These are phyloP conservation scores for Pyrochroa serraticornis DNA, from an alignment of 2,888 invertebrate species.

Conservation along the genomic window DNA sequence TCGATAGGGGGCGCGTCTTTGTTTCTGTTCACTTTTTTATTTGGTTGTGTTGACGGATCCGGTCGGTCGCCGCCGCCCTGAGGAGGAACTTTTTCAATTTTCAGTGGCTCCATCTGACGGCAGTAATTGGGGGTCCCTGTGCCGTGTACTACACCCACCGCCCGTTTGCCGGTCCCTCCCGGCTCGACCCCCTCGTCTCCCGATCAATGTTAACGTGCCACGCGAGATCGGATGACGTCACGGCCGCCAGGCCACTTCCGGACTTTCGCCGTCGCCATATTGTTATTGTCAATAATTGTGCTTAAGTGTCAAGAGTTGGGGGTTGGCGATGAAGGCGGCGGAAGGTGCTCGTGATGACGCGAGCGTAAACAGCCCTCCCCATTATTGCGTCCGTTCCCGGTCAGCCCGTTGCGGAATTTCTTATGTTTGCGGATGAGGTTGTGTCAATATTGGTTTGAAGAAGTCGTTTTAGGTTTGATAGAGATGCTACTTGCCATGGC, in stretches of 20 bases:
- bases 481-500: too few relatives aligned
- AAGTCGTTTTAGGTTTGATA: too few relatives aligned
- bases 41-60: too few relatives aligned
- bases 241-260: constrained; percentile 42
- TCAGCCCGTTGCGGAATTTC: too few relatives aligned
- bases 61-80: constrained; percentile 18
- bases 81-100: constrained; percentile 49
- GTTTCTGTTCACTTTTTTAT: too few relatives aligned
- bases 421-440: too few relatives aligned
- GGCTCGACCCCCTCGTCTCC: constrained; percentile 42
- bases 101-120: constrained; percentile 51
- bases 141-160: constrained; percentile 35
- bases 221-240: constrained; percentile 50
- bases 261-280: constrained; percentile 40
- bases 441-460: too few relatives aligned
- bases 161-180: constrained; percentile 40
- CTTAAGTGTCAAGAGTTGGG: constrained; percentile 1
- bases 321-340: not conserved
- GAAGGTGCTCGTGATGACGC: too few relatives aligned
- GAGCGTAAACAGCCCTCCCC: too few relatives aligned
- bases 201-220: constrained; percentile 58
- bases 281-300: constrained; percentile 32
- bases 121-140: constrained; percentile 46
- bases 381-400: too few relatives aligned
- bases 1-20: too few relatives aligned